Evolutionary conservation across 2,797 vertebrate genomes (phyloP).

Genomic region (Atherinosoma microstoma): DNA sequence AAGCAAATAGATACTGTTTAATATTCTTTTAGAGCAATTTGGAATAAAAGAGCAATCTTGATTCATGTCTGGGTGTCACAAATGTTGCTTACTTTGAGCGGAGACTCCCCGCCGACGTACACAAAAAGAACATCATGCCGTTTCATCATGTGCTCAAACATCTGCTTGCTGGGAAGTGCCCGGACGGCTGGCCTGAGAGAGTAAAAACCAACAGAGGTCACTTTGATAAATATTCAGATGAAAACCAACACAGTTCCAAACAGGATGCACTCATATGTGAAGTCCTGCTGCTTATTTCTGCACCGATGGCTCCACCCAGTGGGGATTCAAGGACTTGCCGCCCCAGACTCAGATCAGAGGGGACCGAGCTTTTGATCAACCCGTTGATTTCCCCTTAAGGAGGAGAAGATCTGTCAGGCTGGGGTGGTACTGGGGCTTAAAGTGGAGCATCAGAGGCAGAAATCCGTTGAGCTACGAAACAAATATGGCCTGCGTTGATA

Average conservation of each 20-base stretch:
- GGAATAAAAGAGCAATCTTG: slow-evolving; percentile 3
- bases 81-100: slow-evolving; percentile 88
- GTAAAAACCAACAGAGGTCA: slow-evolving; percentile 4
- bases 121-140: slow-evolving; percentile 93
- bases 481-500: slow-evolving; percentile 59
- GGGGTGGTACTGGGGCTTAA: slow-evolving; percentile 62
- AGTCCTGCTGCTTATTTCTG: slow-evolving; percentile 16
- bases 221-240: neutral
- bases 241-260: slow-evolving; percentile 11
- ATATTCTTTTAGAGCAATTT: neutral
- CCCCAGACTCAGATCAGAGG: neutral
- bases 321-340: slow-evolving; percentile 39
- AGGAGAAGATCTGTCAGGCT: slow-evolving; percentile 60
- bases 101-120: slow-evolving; percentile 94
- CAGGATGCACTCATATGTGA: neutral
- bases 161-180: slow-evolving; percentile 93
- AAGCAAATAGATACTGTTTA: neutral
- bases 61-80: neutral
- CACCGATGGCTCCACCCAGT: slow-evolving; percentile 65
- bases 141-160: slow-evolving; percentile 94
- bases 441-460: slow-evolving; percentile 53
- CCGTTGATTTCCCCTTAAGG: slow-evolving; percentile 68
- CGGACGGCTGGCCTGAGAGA: slow-evolving; percentile 89
- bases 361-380: slow-evolving; percentile 68
- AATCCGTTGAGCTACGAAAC: slow-evolving; percentile 52